Percentiles rank a stretch among this genome's conserved stretches.
Evolutionary conservation across 2,113 vertebrate species (phyloP).

Genomic region (Poeciliopsis retropinna): DNA sequence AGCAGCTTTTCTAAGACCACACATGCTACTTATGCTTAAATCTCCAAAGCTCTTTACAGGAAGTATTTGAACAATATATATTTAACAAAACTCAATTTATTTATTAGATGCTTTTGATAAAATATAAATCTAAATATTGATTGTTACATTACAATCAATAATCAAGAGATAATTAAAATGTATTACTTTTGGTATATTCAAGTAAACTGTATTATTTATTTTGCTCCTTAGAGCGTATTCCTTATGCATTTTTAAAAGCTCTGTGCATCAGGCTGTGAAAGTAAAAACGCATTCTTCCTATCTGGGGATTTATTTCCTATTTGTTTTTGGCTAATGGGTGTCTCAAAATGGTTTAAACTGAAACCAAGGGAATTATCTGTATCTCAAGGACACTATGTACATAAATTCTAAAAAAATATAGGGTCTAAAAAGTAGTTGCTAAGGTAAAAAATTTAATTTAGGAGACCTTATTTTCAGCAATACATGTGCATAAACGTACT

Average conservation of each 20-base stretch:
- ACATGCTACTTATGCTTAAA: too few relatives aligned
- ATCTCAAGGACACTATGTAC: constrained; percentile 51
- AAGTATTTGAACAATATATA: too few relatives aligned
- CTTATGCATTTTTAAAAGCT: constrained; percentile 49
- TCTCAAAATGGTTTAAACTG: constrained; percentile 58
- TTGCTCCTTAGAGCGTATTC: constrained; percentile 21
- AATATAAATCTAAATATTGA: not conserved
- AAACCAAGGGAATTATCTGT: constrained; percentile 64
- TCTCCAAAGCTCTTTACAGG: too few relatives aligned
- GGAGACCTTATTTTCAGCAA: constrained; percentile 31
- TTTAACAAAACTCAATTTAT: too few relatives aligned
- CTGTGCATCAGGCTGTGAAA: constrained; percentile 18
- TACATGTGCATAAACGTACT: constrained; percentile 30
- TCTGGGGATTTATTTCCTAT: constrained; percentile 40
- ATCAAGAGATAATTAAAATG: too few relatives aligned
- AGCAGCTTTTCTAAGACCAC: too few relatives aligned
- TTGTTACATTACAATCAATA: not conserved
- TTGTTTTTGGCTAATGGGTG: constrained; percentile 54
- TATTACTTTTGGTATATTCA: too few relatives aligned
- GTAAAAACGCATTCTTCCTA: constrained; percentile 32
- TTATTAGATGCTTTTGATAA: too few relatives aligned
- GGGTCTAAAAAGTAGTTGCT: too few relatives aligned
- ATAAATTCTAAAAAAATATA: constrained; percentile 56
- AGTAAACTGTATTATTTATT: too few relatives aligned
- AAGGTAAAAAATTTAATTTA: constrained; percentile 59